phyloP scores from a whole-genome alignment of 2,113 vertebrate species.

The Callopanchax toddi region DNA sequence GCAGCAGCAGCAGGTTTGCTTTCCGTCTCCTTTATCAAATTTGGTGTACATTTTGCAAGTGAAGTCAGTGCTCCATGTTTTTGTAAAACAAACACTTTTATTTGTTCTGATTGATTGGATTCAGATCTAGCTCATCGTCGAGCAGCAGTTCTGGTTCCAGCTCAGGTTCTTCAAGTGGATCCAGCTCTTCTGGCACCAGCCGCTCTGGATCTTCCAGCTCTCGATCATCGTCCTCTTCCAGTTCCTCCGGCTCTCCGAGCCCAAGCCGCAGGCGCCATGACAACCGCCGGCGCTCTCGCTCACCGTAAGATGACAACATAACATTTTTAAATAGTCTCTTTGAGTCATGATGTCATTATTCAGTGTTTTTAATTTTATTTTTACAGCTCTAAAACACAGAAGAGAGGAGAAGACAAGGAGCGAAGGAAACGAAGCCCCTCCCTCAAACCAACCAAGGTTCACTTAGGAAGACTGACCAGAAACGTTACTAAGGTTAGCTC shows the following conservation, averaged over 20 bases:
- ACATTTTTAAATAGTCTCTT: neutral
- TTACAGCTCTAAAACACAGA: constrained; percentile 92
- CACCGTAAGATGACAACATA: constrained; percentile 82
- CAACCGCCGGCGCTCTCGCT: constrained; percentile 92
- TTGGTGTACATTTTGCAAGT: constrained; percentile 57
- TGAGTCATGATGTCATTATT: neutral
- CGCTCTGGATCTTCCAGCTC: constrained; percentile 94
- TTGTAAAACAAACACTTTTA: neutral
- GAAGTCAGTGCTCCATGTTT: neutral
- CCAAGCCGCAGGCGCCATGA: constrained; percentile 91
- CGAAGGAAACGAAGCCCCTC: constrained; percentile 92
- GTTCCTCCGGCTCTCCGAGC: constrained; percentile 93
- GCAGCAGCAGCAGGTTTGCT: constrained; percentile 87
- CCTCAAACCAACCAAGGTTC: constrained; percentile 93
- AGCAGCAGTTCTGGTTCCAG: constrained; percentile 96
- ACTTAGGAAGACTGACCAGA: constrained; percentile 92
- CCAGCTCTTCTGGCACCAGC: constrained; percentile 95
- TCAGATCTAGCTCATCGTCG: constrained; percentile 90
- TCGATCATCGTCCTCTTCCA: constrained; percentile 93
- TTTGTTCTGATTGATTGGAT: constrained; percentile 8
- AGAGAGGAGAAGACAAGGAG: constrained; percentile 95
- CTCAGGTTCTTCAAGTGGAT: constrained; percentile 95
- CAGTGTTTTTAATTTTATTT: neutral
- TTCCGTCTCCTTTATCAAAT: neutral
- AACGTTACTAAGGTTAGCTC: constrained; percentile 93